These are phyloP conservation scores for Phania funesta DNA, from an alignment of 2,888 invertebrate species.

Conservation along the genomic window DNA sequence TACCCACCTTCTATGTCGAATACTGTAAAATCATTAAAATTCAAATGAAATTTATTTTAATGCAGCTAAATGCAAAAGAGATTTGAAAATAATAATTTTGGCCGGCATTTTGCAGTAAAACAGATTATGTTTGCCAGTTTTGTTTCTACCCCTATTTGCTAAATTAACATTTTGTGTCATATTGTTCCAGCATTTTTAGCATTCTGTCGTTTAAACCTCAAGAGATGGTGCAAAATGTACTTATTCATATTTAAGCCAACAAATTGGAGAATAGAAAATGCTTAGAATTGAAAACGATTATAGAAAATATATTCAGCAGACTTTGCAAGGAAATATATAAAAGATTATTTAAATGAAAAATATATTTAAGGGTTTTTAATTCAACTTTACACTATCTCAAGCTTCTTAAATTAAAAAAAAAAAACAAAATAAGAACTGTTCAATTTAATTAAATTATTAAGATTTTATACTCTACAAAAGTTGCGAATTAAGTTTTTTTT, in stretches of 20 bases:
- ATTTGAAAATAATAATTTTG: not conserved
- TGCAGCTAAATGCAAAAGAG: conserved; percentile 28
- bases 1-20: not conserved
- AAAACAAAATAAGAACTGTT: too few species aligned
- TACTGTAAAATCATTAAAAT: conserved; percentile 1
- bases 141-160: not conserved
- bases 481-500: not conserved
- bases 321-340: not conserved
- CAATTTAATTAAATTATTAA: not conserved
- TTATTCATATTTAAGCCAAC: conserved; percentile 14
- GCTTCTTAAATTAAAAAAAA: too few species aligned
- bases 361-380: too few species aligned
- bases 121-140: conserved; percentile 10
- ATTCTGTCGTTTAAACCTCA: conserved; percentile 33
- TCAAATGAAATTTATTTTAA: conserved; percentile 49
- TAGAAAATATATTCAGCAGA: too few species aligned
- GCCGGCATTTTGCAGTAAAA: not conserved
- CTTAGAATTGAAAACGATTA: not conserved
- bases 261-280: not conserved
- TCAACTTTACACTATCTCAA: too few species aligned
- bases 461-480: not conserved
- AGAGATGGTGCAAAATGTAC: conserved; percentile 6
- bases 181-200: conserved; percentile 7
- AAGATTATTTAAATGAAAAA: not conserved
- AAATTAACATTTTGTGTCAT: conserved; percentile 48